Percentiles rank a stretch among this genome's conserved stretches.
Evolutionary conservation across 2,888 invertebrate genomes (phyloP).

Genomic region (Carterocephalus palaemon): DNA sequence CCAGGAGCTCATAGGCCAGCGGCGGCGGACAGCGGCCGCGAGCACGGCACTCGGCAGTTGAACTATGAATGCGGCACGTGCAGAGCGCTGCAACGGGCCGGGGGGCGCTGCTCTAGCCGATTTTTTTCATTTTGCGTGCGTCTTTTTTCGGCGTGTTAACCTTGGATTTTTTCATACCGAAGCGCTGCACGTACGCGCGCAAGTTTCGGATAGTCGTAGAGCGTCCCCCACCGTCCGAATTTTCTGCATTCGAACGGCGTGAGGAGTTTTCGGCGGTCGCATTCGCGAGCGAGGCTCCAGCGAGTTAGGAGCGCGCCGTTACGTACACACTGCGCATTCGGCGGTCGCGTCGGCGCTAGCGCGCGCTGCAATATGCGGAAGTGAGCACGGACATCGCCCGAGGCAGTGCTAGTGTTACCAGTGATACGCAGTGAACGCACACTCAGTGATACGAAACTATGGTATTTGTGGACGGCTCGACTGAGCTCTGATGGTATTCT

Average conservation of each 20-base stretch:
- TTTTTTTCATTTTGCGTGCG: constrained; percentile 76
- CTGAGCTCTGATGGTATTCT: constrained; percentile 65
- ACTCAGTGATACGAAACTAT: constrained; percentile 72
- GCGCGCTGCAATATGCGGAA: constrained; percentile 75
- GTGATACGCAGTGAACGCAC: constrained; percentile 64
- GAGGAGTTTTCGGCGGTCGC: constrained; percentile 74
- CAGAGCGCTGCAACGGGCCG: constrained; percentile 64
- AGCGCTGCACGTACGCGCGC: constrained; percentile 76
- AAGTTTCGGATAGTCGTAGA: constrained; percentile 76
- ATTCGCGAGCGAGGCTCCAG: constrained; percentile 75
- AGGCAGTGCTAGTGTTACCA: constrained; percentile 57
- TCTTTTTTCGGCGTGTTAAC: constrained; percentile 79
- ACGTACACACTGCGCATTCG: constrained; percentile 46
- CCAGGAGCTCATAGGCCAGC: too few relatives aligned
- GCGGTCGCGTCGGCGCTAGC: constrained; percentile 43
- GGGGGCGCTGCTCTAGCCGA: constrained; percentile 70
- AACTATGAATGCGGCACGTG: constrained; percentile 46
- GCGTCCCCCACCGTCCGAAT: constrained; percentile 77
- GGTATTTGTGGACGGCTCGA: constrained; percentile 65
- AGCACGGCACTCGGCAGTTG: too few relatives aligned
- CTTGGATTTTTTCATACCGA: constrained; percentile 78
- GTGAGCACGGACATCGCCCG: constrained; percentile 59
- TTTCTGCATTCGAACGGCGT: constrained; percentile 76
- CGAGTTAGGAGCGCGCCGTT: constrained; percentile 61
- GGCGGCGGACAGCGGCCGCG: too few relatives aligned